These are phyloP conservation scores for Octomys mimax DNA, from an alignment of 2,797 vertebrate species.

Conservation along the genomic window DNA sequence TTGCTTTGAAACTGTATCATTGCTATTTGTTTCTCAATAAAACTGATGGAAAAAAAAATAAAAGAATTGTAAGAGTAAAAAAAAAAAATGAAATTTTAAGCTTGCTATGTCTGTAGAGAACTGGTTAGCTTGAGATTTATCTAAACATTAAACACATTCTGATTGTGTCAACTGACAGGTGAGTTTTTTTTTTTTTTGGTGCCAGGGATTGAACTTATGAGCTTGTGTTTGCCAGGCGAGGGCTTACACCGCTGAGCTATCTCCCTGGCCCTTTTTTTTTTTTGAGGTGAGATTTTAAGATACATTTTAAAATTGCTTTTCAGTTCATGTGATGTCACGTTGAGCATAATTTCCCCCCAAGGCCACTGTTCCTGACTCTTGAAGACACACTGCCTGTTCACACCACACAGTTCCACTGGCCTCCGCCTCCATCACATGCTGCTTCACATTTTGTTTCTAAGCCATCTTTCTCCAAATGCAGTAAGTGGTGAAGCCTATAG, in stretches of 20 bases:
- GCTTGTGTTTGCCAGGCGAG: no score
- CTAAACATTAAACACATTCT: background rate
- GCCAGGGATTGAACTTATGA: no score
- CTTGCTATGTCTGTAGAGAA: constrained; percentile 20
- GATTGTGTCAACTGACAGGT: background rate
- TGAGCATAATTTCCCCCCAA: constrained; percentile 9
- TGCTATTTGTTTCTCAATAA: no score
- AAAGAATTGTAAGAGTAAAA: no score
- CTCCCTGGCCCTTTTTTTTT: no score
- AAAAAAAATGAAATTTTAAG: no score
- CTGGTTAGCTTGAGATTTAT: constrained; percentile 6
- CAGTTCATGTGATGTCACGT: background rate
- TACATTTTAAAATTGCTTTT: background rate
- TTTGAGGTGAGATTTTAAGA: background rate
- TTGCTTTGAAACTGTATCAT: no score
- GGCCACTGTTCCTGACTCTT: background rate
- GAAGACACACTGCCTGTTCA: background rate
- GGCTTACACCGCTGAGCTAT: no score
- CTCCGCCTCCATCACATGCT: background rate
- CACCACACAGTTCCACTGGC: background rate
- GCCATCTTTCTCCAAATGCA: background rate
- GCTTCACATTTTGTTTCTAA: background rate
- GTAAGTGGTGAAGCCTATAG: background rate
- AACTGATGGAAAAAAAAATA: no score
- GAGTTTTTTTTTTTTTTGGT: no score